These are phyloP conservation scores for Colaptes auratus DNA, from an alignment of 2,113 vertebrate genomes.

Conservation along the genomic window DNA sequence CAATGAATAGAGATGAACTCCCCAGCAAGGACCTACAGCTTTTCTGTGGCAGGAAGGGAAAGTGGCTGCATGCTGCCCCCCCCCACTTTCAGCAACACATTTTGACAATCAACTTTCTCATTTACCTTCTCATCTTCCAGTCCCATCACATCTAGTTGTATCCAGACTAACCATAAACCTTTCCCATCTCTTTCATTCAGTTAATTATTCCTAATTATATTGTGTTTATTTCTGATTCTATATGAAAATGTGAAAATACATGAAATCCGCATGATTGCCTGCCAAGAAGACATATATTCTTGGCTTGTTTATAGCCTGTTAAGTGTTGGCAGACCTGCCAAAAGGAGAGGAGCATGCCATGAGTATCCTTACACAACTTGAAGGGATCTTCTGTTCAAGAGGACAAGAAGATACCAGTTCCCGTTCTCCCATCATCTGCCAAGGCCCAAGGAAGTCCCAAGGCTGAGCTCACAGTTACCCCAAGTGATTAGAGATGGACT, in stretches of 20 bases:
- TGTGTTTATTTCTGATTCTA: background rate
- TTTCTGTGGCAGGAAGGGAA: background rate
- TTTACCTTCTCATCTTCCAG: background rate
- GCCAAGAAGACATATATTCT: background rate
- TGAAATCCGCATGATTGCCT: background rate
- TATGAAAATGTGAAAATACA: background rate
- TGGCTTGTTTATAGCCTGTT: background rate
- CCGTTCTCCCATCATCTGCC: background rate
- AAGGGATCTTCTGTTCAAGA: background rate
- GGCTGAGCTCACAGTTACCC: background rate
- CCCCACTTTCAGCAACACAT: background rate
- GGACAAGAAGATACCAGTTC: background rate
- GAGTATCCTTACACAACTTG: background rate
- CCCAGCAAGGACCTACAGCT: background rate
- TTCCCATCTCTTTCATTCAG: background rate
- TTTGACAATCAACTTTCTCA: background rate
- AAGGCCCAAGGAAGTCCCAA: background rate
- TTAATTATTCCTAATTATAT: background rate
- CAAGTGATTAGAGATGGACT: background rate
- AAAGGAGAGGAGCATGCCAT: fast-evolving
- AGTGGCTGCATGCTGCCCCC: background rate
- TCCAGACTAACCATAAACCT: background rate
- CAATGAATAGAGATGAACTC: background rate
- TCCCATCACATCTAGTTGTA: background rate
- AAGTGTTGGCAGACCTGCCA: background rate